Conservation (phyloP, 2,888 invertebrate species). For the Volucella inanis region DNA sequence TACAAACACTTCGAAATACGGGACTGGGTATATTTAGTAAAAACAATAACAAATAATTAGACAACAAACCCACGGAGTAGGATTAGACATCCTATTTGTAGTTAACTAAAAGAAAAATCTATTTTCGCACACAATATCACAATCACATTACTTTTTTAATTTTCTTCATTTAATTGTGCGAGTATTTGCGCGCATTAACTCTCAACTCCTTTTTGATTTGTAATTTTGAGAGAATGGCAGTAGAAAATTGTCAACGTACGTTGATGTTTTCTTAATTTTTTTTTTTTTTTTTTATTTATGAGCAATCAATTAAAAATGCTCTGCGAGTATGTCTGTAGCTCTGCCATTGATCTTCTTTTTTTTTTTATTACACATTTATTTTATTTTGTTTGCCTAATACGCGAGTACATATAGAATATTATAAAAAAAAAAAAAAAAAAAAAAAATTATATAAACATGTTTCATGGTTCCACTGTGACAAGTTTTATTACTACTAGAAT, state of each 20-base stretch:
- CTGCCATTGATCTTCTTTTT: slow-evolving; percentile 52
- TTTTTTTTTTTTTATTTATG: slow-evolving; percentile 7
- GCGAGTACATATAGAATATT: too few species aligned
- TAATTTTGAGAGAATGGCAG: neutral
- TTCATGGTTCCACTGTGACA: slow-evolving; percentile 51
- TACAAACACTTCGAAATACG: slow-evolving; percentile 67
- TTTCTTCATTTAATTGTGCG: slow-evolving; percentile 18
- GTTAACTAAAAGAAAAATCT: slow-evolving; percentile 21
- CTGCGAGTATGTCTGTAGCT: slow-evolving; percentile 35
- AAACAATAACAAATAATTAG: slow-evolving; percentile 2
- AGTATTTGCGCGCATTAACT: neutral
- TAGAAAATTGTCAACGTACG: neutral
- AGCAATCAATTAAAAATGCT: too few species aligned
- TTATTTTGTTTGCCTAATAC: slow-evolving; percentile 7
- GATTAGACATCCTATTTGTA: slow-evolving; percentile 48
- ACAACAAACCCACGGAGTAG: slow-evolving; percentile 5
- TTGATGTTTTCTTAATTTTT: too few species aligned
- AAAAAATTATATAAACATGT: slow-evolving; percentile 35
- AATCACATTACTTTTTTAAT: slow-evolving; percentile 10
- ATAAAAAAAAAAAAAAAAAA: too few species aligned
- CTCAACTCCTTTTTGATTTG: neutral
- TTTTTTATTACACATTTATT: slow-evolving; percentile 21
- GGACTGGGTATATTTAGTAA: slow-evolving; percentile 58
- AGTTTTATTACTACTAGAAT: slow-evolving; percentile 22
- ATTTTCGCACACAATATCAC: slow-evolving; percentile 49